phyloP scores from a whole-genome alignment of 2,888 invertebrate genomes.

The Oscheius sp. region DNA sequence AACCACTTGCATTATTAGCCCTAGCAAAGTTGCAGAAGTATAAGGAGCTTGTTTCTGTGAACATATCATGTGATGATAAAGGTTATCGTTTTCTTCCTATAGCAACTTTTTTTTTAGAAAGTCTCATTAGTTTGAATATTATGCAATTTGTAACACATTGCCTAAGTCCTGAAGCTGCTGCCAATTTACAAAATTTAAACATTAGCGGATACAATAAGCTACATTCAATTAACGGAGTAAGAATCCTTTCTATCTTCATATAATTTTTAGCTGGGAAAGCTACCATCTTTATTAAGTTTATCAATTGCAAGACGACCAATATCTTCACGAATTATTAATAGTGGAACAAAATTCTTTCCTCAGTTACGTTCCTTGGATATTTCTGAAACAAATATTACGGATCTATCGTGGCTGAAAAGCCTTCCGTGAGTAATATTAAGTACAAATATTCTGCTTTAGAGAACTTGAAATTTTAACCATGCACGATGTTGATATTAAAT shows the following conservation, averaged over 20 bases:
- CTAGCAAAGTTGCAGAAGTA: background rate
- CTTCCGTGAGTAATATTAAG: slow-evolving; percentile 18
- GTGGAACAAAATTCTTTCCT: background rate
- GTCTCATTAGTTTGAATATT: background rate
- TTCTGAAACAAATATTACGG: slow-evolving; percentile 45
- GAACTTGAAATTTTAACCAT: slow-evolving; percentile 50
- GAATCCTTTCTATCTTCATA: background rate
- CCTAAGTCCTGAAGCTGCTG: background rate
- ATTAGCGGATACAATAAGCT: slow-evolving; percentile 15
- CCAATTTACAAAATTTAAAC: slow-evolving; percentile 21
- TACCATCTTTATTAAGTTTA: slow-evolving; percentile 34
- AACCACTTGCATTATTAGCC: background rate
- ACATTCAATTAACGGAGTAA: background rate
- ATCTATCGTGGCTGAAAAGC: slow-evolving; percentile 36
- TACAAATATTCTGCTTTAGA: slow-evolving; percentile 15
- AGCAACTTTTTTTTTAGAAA: background rate
- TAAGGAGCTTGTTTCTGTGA: slow-evolving; percentile 2
- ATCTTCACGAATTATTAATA: slow-evolving; percentile 1
- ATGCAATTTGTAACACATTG: slow-evolving; percentile 3
- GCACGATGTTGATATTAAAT: slow-evolving; percentile 48
- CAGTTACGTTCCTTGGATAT: slow-evolving; percentile 45
- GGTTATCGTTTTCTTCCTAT: background rate
- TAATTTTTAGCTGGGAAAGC: background rate
- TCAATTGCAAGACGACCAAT: slow-evolving; percentile 33
- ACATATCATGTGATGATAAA: slow-evolving; percentile 6